Evolutionary conservation across 1,140 invertebrate genomes (phyloP).

Genomic region (Heliconius hewitsoni): DNA sequence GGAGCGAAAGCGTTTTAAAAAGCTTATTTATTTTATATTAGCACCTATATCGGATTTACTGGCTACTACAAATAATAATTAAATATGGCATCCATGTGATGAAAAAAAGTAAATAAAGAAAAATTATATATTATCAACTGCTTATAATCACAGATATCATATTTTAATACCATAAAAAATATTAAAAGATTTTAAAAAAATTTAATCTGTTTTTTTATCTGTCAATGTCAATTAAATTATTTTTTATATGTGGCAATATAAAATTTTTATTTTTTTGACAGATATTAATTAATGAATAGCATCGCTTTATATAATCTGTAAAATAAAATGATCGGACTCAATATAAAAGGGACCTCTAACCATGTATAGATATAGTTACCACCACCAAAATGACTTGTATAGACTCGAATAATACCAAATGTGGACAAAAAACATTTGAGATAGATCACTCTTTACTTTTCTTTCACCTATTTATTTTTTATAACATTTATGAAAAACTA

Average conservation of each 20-base stretch:
- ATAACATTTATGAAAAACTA: no score
- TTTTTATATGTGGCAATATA: not conserved
- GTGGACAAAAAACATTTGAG: no score
- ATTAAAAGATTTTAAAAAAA: not conserved
- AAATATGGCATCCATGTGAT: conserved; percentile 38
- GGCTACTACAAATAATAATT: conserved; percentile 31
- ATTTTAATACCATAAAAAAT: not conserved
- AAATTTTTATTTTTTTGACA: no score
- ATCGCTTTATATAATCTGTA: not conserved
- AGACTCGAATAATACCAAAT: conserved; percentile 9
- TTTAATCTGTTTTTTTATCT: not conserved
- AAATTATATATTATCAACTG: conserved; percentile 16
- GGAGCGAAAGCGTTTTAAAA: conserved; percentile 45
- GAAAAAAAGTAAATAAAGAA: conserved; percentile 14
- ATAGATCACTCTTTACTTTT: no score
- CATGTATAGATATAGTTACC: conserved; percentile 32
- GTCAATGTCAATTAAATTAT: not conserved
- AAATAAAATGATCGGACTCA: not conserved
- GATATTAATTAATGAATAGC: no score
- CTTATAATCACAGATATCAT: not conserved
- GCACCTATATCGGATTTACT: conserved; percentile 37
- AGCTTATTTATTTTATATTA: conserved; percentile 38
- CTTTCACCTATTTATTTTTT: no score
- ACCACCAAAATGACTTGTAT: conserved; percentile 43
- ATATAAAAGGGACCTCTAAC: conserved; percentile 27